Evolutionary conservation across 2,113 vertebrate species (phyloP), one percentile per base, ranked within the genome.

Genomic region (Tachycineta bicolor): DNA sequence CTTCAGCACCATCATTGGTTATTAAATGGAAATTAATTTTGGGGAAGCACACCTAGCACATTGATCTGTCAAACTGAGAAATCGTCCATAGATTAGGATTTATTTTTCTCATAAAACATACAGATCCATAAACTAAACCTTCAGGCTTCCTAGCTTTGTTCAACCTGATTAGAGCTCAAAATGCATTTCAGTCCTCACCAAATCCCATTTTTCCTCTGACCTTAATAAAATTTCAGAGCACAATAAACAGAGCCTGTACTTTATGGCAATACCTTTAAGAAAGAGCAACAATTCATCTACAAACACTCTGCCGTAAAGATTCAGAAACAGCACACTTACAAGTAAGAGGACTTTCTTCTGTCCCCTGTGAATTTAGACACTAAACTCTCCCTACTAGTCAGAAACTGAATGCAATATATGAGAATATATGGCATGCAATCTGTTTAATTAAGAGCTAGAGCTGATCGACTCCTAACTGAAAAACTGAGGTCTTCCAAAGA

Each of bases 371-470:
- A 50, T 71, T 68, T 9, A 68, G 62, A 85, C 7, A 19, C 3
- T 0, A 53, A 67, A 67, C 25, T 47, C 43, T 46, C 26, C 19
- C 34, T 59, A 5, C 11, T 50, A 29, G 6, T 39, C 33, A 26
- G 20, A 33, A 23, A 56, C 11, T n/a, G 19, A 69, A 52, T 0
- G 5, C 21, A 34, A 4, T 9, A 16, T 71, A 29, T 1, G 2
- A 52, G 55, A 95, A 77, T 4, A 85, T 12, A 73, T 15, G 26
- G 13, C 24, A 17, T 10, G 17, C 14, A 53, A 63, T 13, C 13
- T 31, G 12, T 55, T 87, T 43, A 41, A 76, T n/a, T 28, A 49
- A 70, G 17, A 89, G 16, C 29, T 24, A 43, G 5, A 79, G 44
- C 11, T 86, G 24, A 90, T 20, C 0, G 0, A 62, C 24, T 49